Evolutionary conservation across 2,797 vertebrate genomes (phyloP).

Genomic region (Acrossocheilus wenchowensis): DNA sequence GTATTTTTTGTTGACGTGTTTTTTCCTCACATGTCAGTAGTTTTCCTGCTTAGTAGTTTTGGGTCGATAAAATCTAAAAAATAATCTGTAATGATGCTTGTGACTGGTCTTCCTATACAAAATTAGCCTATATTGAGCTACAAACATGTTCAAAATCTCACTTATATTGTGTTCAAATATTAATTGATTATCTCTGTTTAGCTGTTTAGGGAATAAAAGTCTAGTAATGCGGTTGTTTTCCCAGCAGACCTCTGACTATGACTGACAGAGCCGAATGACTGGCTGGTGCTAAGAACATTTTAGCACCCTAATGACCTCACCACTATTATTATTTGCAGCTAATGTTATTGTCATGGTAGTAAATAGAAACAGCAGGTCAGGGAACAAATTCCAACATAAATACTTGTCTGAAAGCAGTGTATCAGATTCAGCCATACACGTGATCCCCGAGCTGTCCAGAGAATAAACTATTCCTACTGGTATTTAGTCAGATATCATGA

Average conservation of each 20-base stretch:
- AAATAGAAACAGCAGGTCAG: slow-evolving; percentile 54
- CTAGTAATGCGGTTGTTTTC: slow-evolving; percentile 30
- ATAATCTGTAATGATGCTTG: not conserved
- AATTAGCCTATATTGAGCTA: not conserved
- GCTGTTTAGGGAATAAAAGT: slow-evolving; percentile 13
- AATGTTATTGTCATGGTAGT: slow-evolving; percentile 52
- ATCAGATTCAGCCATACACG: not conserved
- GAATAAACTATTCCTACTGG: not conserved
- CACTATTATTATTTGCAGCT: slow-evolving; percentile 69
- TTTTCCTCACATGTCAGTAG: not conserved
- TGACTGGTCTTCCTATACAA: not conserved
- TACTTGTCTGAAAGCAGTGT: not conserved
- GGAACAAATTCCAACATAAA: slow-evolving; percentile 41
- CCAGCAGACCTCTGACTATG: slow-evolving; percentile 45
- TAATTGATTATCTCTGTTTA: not conserved
- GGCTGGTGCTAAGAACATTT: slow-evolving; percentile 57
- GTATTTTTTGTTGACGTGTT: not conserved
- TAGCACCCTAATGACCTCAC: slow-evolving; percentile 64
- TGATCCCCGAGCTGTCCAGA: not conserved
- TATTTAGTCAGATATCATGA: not conserved
- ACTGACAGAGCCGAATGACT: slow-evolving; percentile 59
- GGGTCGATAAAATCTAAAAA: not conserved
- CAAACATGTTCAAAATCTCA: not conserved
- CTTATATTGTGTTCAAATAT: not conserved
- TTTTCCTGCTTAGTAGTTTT: not conserved